Evolutionary conservation across 2,797 vertebrate species (phyloP).

Genomic region (Acanthurus leucopareius): DNA sequence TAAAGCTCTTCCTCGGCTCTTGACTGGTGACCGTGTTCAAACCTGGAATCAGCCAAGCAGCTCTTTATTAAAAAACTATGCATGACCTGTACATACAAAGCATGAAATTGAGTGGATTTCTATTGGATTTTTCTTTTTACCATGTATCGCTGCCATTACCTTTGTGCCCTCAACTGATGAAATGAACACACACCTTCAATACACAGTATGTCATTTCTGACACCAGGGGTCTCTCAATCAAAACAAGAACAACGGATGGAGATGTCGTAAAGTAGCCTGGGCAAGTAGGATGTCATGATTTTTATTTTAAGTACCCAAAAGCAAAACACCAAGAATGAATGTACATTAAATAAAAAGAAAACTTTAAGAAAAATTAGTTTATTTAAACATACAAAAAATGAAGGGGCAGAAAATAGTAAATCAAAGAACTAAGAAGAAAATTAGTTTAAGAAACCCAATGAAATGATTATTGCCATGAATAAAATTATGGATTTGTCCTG

Average conservation of each 20-base stretch:
- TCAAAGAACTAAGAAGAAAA: no score
- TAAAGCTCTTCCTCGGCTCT: constrained; percentile 54
- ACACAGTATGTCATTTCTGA: no score
- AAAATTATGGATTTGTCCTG: no score
- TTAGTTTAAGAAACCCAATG: no score
- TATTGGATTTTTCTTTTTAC: neutral
- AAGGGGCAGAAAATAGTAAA: no score
- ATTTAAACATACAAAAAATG: no score
- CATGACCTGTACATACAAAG: constrained; percentile 20
- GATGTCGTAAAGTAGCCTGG: no score
- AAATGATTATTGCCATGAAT: no score
- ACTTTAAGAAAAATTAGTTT: neutral
- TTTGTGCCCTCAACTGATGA: constrained; percentile 4
- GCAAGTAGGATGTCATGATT: no score
- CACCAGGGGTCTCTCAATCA: no score
- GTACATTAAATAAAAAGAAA: neutral
- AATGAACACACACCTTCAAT: neutral
- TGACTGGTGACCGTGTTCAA: constrained; percentile 41
- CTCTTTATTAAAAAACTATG: constrained; percentile 37
- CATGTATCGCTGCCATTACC: neutral
- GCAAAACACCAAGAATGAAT: neutral
- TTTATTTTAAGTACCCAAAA: no score
- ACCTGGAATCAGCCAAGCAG: constrained; percentile 35
- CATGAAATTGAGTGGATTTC: constrained; percentile 20
- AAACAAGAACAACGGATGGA: no score